Evolutionary conservation across 2,888 invertebrate genomes (phyloP), one percentile per base, ranked within the genome.

Genomic region (Conops quadrifasciatus): DNA sequence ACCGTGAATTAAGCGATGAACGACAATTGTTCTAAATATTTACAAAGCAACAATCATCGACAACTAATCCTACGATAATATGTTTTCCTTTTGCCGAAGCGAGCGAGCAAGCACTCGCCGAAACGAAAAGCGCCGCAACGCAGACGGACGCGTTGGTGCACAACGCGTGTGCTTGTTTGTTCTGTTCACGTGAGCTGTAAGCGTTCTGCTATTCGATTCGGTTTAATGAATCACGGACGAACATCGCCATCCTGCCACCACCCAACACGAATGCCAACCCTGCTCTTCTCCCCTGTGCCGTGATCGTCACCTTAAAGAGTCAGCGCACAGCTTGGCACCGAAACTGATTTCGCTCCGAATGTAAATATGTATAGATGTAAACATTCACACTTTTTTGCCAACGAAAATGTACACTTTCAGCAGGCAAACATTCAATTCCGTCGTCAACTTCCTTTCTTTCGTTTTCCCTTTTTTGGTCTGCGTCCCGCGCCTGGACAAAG

Each of bases 51-150:
- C 68, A 75, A 74, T 71, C 74, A 75, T 74, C 72, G 75, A 75
- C 75, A 75, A 76, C 77, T 77, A 77, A 77, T 77, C 77, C 75
- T 77, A 71, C 72, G 77, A 77, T 75, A 73, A 75, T 74, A 73
- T 74, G 72, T 76, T 77, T 74, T 72, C 56, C 60, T 71, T 75
- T n/a, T 30, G 68, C 56, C 60, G 64, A 63, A 68, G 28, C 13
- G 36, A 36, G 36, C 36, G 9, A 36, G 36, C 36, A 36, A 36
- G 19, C 73, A 71, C 74, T 75, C 72, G 70, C 73, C 65, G 72
- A 74, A 75, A 63, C 28, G 67, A 69, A 70, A 24, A 13, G 67
- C 47, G 60, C 63, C 59, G 36, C 58, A 2, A 19, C 58, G 58
- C 36, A 58, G 51, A 21, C 24, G 60, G n/a, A 69, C 43, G 63